Percentiles rank a stretch among this genome's conserved stretches.
phyloP scores from a whole-genome alignment of 2,797 vertebrate species.

The Phrynocephalus forsythii region DNA sequence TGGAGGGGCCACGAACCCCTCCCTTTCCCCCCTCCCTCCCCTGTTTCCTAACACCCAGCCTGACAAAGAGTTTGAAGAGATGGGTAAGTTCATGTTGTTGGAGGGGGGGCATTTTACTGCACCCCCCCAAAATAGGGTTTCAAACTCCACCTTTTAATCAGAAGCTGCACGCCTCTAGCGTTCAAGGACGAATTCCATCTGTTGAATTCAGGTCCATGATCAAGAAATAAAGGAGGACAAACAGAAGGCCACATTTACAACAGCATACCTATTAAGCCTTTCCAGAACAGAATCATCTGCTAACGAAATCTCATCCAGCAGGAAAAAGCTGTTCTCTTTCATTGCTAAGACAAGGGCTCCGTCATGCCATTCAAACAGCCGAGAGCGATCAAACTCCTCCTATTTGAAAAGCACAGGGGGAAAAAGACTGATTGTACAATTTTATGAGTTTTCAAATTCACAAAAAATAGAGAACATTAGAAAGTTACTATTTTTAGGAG shows the following conservation, averaged over 20 bases:
- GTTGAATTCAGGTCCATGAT: neutral
- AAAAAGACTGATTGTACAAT: neutral
- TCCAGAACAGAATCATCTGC: conserved; percentile 98
- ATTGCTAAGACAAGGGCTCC: conserved; percentile 94
- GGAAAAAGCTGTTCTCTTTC: conserved; percentile 90
- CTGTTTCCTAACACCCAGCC: no score
- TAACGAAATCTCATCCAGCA: conserved; percentile 97
- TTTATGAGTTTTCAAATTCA: neutral
- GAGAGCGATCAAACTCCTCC: conserved; percentile 82
- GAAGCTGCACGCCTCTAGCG: neutral
- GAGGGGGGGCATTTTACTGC: no score
- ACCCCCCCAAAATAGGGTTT: no score
- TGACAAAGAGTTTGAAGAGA: no score
- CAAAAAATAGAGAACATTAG: neutral
- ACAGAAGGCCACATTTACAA: neutral
- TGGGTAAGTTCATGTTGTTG: no score
- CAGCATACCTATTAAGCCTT: conserved; percentile 92
- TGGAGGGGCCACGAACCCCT: no score
- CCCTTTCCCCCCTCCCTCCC: no score
- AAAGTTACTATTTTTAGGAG: neutral
- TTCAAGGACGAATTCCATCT: neutral
- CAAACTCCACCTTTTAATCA: no score
- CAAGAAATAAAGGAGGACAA: neutral
- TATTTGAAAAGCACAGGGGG: conserved; percentile 37
- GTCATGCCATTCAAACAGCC: conserved; percentile 94